Conservation (phyloP, 1,140 invertebrate species). For the Anastrepha obliqua region DNA sequence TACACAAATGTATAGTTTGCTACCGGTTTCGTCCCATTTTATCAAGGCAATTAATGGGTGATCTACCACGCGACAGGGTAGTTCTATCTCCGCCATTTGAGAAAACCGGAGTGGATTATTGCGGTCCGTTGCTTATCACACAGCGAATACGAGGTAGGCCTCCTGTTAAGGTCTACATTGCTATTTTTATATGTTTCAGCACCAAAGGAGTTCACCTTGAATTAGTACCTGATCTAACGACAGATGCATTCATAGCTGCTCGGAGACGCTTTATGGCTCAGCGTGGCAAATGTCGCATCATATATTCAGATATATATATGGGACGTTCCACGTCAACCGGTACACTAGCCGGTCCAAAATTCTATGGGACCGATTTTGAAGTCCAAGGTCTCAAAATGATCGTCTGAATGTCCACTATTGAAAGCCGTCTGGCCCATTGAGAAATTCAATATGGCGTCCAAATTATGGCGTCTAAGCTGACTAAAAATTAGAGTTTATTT, state of each 20-base stretch:
- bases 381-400: too few relatives aligned
- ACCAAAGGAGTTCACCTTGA: conserved; percentile 67
- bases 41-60: too few relatives aligned
- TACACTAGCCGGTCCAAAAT: too few relatives aligned
- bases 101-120: conserved; percentile 23
- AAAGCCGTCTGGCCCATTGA: too few relatives aligned
- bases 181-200: conserved; percentile 60
- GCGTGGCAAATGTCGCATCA: conserved; percentile 1
- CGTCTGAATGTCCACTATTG: too few relatives aligned
- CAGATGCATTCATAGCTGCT: conserved; percentile 58
- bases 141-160: background rate
- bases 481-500: too few relatives aligned
- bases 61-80: background rate
- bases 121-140: background rate
- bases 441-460: too few relatives aligned
- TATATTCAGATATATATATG: conserved; percentile 51
- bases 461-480: too few relatives aligned
- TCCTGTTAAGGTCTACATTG: conserved; percentile 56
- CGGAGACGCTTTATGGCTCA: conserved; percentile 54
- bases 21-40: background rate
- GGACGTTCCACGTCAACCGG: too few relatives aligned
- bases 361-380: too few relatives aligned
- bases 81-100: background rate
- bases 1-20: background rate
- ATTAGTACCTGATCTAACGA: conserved; percentile 59